These are phyloP conservation scores for Galeopterus variegatus DNA, from an alignment of 2,113 vertebrate species.

Conservation along the genomic window DNA sequence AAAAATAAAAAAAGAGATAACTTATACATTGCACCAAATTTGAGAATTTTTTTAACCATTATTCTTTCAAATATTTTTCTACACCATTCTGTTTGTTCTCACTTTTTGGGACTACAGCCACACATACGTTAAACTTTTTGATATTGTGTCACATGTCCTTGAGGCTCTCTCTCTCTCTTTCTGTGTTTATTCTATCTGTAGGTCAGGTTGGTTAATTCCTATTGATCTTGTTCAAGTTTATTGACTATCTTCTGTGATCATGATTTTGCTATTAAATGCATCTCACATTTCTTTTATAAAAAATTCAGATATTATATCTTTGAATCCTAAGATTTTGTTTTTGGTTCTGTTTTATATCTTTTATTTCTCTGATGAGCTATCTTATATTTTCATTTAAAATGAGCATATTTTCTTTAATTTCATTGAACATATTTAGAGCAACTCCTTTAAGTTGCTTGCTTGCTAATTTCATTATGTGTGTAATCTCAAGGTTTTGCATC, in stretches of 20 bases:
- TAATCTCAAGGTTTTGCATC: background rate
- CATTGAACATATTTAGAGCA: background rate
- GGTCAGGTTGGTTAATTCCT: background rate
- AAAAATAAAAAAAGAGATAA: background rate
- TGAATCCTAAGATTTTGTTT: slow-evolving; percentile 2
- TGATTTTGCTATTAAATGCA: background rate
- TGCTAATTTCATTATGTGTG: background rate
- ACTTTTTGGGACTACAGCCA: background rate
- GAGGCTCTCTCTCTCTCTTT: background rate
- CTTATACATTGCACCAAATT: background rate
- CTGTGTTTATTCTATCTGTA: background rate
- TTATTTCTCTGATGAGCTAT: background rate
- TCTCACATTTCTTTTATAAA: background rate
- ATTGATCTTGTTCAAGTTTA: background rate
- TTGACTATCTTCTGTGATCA: background rate
- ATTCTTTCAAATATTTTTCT: background rate
- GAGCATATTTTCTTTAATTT: background rate
- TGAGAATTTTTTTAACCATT: background rate
- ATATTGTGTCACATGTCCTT: background rate
- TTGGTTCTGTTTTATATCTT: background rate
- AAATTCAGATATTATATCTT: background rate
- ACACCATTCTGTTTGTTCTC: background rate
- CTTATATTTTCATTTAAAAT: background rate
- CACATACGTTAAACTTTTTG: background rate
- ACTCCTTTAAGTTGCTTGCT: background rate